Evolutionary conservation across 2,797 vertebrate genomes (phyloP).

Genomic region (Esox lucius): DNA sequence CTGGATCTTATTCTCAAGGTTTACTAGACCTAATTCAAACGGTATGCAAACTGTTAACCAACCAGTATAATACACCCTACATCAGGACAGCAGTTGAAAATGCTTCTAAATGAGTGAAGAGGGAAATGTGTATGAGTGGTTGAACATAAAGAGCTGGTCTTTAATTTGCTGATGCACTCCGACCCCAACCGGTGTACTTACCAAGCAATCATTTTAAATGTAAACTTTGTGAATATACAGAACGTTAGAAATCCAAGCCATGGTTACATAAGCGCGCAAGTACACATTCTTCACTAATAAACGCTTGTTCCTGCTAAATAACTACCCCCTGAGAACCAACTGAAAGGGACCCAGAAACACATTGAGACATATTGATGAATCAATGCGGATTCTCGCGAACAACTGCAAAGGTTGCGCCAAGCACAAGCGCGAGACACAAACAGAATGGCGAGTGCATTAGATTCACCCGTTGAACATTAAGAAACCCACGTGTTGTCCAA

Average conservation of each 20-base stretch:
- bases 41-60: background rate
- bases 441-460: background rate
- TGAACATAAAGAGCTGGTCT: background rate
- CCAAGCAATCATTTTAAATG: too few relatives aligned
- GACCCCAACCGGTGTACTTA: background rate
- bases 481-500: background rate
- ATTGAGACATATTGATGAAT: background rate
- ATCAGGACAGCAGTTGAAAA: too few relatives aligned
- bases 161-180: background rate
- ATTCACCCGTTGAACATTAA: slow-evolving; percentile 16
- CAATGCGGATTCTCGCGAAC: background rate
- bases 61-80: background rate
- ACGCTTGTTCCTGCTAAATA: background rate
- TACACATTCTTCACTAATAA: background rate
- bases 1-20: background rate
- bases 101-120: background rate
- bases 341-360: background rate
- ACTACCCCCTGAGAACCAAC: background rate
- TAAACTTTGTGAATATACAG: too few relatives aligned
- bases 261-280: background rate
- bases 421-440: background rate
- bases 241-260: slow-evolving; percentile 10
- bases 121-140: background rate
- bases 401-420: background rate
- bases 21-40: background rate